Evolutionary conservation across 1,140 invertebrate species (phyloP), one percentile per base, ranked within the genome.

Genomic region (Eciton burchellii): DNA sequence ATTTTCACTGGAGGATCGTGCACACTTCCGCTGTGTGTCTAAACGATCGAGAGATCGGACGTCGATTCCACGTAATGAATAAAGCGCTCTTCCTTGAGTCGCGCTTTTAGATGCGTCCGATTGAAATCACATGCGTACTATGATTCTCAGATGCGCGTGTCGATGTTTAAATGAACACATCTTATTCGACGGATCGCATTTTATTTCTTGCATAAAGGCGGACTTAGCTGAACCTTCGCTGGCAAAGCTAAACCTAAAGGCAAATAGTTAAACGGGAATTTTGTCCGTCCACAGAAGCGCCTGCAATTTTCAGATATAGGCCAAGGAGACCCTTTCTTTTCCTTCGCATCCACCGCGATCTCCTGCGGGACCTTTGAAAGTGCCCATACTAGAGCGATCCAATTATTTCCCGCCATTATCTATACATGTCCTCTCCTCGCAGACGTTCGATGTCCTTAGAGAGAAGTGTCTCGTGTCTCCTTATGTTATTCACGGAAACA

Each of bases 331-430:
- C 19, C 49, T 54, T 84, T 68, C 62, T 62, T 41, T 79, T 68
- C 19, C 63, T 84, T 84, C 81, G 60, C 81, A 54, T 19, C 59
- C 63, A 19, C 45, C 29, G 56, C 26, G 73, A 72, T 41, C 68
- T 73, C 60, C 54, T 35, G 56, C 52, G 16, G 52, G 62, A 68
- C 71, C 77, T 89, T 81, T 73, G 71, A 87, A 68, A 81, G 77
- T 72, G 57, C 52, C 86, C 68, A 74, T 74, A 66, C 83, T 49
- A 76, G 43, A 79, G 57, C 49, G 56, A 41, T 84, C 77, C 86
- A 88, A 89, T 89, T 88, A 89, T 88, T 85, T 85, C 85, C 77
- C 62, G 4, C 63, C 65, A 72, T 82, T 71, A 76, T 68, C 43
- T 29, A 68, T 73, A 65, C 72, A 56, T 26, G 16, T 72, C 54